Percentiles rank a stretch among this genome's conserved stretches.
Conservation (phyloP, 2,113 vertebrate genomes). For the Petromus typicus region DNA sequence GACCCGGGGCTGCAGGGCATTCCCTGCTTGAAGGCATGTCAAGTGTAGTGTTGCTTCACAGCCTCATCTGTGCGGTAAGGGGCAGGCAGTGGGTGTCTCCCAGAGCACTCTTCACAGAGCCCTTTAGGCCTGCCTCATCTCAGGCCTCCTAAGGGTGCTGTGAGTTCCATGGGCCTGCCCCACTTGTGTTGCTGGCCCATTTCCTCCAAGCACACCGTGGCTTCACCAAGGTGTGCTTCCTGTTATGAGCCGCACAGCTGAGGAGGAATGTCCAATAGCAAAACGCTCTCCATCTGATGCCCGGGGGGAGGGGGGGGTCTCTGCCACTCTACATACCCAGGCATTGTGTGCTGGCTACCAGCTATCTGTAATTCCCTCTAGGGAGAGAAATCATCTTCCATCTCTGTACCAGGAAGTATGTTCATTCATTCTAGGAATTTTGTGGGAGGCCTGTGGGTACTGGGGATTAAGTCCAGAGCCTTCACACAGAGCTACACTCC, state of each 20-base stretch:
- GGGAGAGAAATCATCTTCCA: background rate
- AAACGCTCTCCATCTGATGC: background rate
- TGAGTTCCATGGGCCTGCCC: background rate
- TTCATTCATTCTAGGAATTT: background rate
- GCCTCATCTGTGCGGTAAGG: background rate
- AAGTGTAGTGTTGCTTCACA: background rate
- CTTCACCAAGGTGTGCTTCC: background rate
- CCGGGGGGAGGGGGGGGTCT: too few species aligned
- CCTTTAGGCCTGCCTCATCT: background rate
- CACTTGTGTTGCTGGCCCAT: background rate
- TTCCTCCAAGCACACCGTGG: background rate
- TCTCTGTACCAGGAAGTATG: background rate
- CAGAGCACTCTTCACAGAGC: too few species aligned
- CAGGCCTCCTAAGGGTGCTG: background rate
- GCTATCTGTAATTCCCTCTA: background rate
- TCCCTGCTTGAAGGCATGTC: rapidly evolving
- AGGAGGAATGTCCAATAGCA: background rate
- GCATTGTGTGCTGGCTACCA: background rate
- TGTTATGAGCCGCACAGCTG: background rate
- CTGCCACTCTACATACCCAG: rapidly evolving
- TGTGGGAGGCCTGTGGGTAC: background rate
- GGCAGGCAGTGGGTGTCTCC: background rate
- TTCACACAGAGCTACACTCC: background rate
- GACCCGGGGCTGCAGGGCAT: rapidly evolving
- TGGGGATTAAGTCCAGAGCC: background rate